A percentile compares a stretch with the other conserved stretches of the same genome.
Conservation (phyloP, 2,113 vertebrate genomes). For the human region DNA sequence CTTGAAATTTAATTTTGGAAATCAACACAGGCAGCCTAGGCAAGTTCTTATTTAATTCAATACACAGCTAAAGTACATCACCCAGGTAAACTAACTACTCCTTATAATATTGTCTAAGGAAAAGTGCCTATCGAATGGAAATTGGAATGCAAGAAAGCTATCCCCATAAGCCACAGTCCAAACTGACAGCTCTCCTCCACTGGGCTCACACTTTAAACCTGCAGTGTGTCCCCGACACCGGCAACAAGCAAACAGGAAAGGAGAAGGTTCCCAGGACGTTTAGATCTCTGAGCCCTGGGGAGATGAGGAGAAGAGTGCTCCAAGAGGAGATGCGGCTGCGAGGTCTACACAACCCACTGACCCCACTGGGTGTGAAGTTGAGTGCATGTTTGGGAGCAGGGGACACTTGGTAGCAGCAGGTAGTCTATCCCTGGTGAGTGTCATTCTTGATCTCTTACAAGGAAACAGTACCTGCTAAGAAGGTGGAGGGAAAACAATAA, state of each 20-base stretch:
- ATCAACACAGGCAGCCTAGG: background rate
- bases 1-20: slow-evolving; percentile 9
- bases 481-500: background rate
- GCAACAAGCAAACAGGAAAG: background rate
- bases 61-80: background rate
- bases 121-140: background rate
- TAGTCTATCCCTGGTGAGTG: background rate
- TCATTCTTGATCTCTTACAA: background rate
- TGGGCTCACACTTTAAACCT: background rate
- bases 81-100: background rate
- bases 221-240: no score
- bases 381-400: no score
- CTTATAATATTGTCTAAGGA: background rate
- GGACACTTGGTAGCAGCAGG: background rate
- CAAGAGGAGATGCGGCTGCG: background rate
- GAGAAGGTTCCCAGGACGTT: background rate
- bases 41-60: background rate
- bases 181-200: background rate
- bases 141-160: background rate
- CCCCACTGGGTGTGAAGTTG: background rate
- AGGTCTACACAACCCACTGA: background rate
- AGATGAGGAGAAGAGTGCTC: background rate
- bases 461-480: background rate
- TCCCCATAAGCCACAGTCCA: background rate
- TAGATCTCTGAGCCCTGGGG: background rate